Evolutionary conservation across 2,888 invertebrate genomes (phyloP).

Genomic region (Chloroclystis v-ata): DNA sequence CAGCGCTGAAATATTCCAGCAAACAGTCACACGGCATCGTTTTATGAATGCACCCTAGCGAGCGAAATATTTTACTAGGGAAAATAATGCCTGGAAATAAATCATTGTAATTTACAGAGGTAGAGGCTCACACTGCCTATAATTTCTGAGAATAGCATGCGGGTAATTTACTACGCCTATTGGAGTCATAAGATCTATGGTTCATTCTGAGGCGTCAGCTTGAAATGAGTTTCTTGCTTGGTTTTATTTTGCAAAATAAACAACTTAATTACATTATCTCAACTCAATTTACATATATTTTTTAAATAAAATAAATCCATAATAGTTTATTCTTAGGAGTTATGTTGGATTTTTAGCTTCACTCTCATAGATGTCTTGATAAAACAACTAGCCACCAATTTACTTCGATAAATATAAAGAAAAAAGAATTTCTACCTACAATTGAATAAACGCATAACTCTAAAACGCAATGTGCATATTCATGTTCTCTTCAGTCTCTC

Average conservation of each 20-base stretch:
- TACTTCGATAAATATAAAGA: no score
- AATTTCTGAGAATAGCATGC: conserved; percentile 24
- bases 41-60: not conserved
- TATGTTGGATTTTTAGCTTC: no score
- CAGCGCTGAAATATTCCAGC: not conserved
- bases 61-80: conserved; percentile 36
- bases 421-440: no score
- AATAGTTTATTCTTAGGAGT: no score
- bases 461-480: no score
- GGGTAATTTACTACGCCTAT: conserved; percentile 24
- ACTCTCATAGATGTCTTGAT: no score
- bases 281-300: not conserved
- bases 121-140: conserved; percentile 32
- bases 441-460: no score
- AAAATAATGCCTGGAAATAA: conserved; percentile 36
- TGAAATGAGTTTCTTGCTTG: conserved; percentile 9
- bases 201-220: conserved; percentile 14
- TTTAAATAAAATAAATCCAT: not conserved
- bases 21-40: not conserved
- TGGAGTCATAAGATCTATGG: conserved; percentile 16
- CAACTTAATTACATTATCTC: not conserved
- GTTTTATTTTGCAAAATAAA: conserved; percentile 7
- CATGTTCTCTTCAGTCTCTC: conserved; percentile 5
- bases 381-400: no score
- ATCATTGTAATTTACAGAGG: conserved; percentile 49